phyloP scores from a whole-genome alignment of 2,888 invertebrate species.

The Parelbella ahira region DNA sequence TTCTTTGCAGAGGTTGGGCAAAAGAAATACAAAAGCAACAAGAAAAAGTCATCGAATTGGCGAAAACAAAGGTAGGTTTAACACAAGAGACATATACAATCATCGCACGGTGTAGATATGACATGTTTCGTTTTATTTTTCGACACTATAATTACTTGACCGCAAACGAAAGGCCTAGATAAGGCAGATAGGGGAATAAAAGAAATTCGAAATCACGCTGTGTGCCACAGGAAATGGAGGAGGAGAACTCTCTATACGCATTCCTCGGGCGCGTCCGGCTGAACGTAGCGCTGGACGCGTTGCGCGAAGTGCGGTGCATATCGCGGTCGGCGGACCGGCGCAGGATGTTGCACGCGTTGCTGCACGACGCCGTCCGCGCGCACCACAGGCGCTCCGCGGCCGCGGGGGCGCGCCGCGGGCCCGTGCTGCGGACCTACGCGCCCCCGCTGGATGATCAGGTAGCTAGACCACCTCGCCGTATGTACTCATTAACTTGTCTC shows the following conservation, averaged over 20 bases:
- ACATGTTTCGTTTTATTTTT: no score
- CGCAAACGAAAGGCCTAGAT: no score
- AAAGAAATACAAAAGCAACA: constrained; percentile 55
- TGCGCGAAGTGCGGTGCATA: constrained; percentile 52
- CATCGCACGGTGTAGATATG: not conserved
- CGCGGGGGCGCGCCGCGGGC: constrained; percentile 30
- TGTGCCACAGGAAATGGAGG: constrained; percentile 31
- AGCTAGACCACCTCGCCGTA: no score
- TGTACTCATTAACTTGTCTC: no score
- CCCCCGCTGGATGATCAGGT: constrained; percentile 54
- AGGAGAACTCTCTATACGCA: constrained; percentile 53
- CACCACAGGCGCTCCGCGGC: constrained; percentile 44
- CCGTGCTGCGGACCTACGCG: constrained; percentile 49
- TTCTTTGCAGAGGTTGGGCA: constrained; percentile 57
- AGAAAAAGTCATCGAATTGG: constrained; percentile 44
- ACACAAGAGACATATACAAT: no score
- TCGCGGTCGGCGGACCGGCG: constrained; percentile 54
- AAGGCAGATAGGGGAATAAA: no score
- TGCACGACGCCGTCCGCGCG: constrained; percentile 55
- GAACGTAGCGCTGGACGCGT: constrained; percentile 57
- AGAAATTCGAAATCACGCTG: no score
- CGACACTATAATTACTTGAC: no score
- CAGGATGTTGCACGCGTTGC: constrained; percentile 42
- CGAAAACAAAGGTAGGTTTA: constrained; percentile 43
- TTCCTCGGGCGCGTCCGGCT: constrained; percentile 59